Evolutionary conservation across 2,797 vertebrate genomes (phyloP), one percentile per base, ranked within the genome.

Genomic region (Chelonia mydas): DNA sequence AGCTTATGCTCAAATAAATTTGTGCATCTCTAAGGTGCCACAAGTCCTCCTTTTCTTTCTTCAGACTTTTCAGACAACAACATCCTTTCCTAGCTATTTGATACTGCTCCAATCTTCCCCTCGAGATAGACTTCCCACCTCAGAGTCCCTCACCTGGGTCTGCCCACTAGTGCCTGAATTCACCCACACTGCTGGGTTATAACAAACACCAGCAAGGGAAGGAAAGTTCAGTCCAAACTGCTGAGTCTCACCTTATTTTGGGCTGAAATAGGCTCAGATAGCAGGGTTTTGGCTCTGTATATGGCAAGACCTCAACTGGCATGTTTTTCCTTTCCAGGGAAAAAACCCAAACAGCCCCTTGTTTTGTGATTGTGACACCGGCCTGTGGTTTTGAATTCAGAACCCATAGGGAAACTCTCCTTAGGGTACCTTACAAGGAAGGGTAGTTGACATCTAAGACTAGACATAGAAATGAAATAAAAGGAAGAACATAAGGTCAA

Each of bases 81-180:
- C n/a, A 76, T 84, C 80, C 1, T 85, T 41, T 72, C 57, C 74
- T 86, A 80, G 28, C 25, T 89, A 21, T 21, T 11, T 4, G 51
- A 72, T 28, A 7, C 54, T 90, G 16, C 74, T 86, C 57, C 27
- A 94, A 16, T 33, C 90, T 65, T 84, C 16, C 12, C 76, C 12
- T 88, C 83, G 0, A 0, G 53, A 50, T 0, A 0, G n/a, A 13
- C 16, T 47, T 16, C 33, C 13, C 31, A 57, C 23, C n/a, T 37
- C 28, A 61, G 31, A 33, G 16, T 7, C 31, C 31, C 15, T 68
- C n/a, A 37, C 33, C n/a, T 65, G 61, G 61, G 17, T 65, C 59
- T 65, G 37, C 16, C n/a, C 33, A 80, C 53, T 45, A 53, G n/a
- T 81, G 12, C 23, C 50, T 57, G 41, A 41, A 5, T 74, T 83